Base-by-base conservation (phyloP, 2,797 vertebrate genomes). In the Sparus aurata region DNA sequence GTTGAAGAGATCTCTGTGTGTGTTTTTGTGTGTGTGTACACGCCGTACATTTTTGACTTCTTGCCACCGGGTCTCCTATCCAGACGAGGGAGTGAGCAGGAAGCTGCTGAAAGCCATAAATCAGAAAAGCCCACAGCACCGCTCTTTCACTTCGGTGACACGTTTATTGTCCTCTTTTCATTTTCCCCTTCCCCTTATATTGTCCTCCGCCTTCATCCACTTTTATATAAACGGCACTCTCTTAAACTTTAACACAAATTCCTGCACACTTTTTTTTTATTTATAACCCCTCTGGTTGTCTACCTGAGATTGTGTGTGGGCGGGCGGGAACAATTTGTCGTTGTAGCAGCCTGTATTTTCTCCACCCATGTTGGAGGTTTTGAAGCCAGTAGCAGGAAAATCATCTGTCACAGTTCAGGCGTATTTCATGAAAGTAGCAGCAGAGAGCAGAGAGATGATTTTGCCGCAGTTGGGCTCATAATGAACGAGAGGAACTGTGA, bases 91-190 rank as follows among this genome's bases (percentile, higher is more conserved):
- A 90, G 66, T 69, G 71, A 82, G 80, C 74, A 87, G 92, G 88
- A 93, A 92, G 85, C 78, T 11, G 59, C 83, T 83, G 63, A 84
- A 85, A 77, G 60, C 83, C 72, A 79, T 91, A 91, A 91, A 91
- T 93, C 82, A 64, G 45, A 86, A 64, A 89, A 55, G 61, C 81
- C 72, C 85, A 83, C 84, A 55, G 88, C 74, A 52, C 69, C 50
- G 68, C 77, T 92, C 71, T 65, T 85, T 91, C 84, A 80, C 81
- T 80, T 68, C 70, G 79, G 80, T 83, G 91, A 93, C 89, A 92
- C 87, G 75, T 94, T 94, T 91, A 94, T 91, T 90, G 84, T 85
- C 74, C 55, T 83, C 75, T 76, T 82, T 82, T 86, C 71, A 50
- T 75, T 79, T 65, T 17, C 62, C 68, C 41, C 58, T 34, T 45